Base-by-base conservation (phyloP, 2,113 vertebrate species). In the Melanerpes aurifrons region DNA sequence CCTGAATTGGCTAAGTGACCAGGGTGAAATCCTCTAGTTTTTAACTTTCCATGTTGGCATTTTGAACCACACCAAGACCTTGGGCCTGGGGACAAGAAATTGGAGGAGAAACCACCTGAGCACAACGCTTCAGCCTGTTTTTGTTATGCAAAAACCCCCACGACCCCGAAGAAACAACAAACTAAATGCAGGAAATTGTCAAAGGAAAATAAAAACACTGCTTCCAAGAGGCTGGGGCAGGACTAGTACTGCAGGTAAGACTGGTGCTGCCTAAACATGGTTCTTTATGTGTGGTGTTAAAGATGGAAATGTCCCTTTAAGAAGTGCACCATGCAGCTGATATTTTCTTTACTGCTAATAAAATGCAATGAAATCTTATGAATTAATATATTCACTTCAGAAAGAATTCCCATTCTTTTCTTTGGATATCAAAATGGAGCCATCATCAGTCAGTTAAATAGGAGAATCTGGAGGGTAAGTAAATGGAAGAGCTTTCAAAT, bases 371-470 rank as follows among this genome's bases (percentile, higher is more conserved):
- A 93, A 92, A 93, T 86, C 63, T 84, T 78, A 56, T 79, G 53
- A 88, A 93, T 96, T 89, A 91, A 96, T 93, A 93, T 91, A 93
- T 94, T 96, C 81, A 96, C 97, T 97, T 95, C 43, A 25, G 84
- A 94, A 94, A 97, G 96, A 87, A 87, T 92, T 93, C 66, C 61
- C 78, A 40, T 91, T 89, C 95, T 96, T 97, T 97, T 97, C 89
- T 96, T 87, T 53, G 48, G 84, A 95, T 96, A 96, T 97, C 94
- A 97, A 98, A 96, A 98, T 98, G 98, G 98, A 98, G 98, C 98
- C 98, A 98, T 99, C 98, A 98, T 97, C 97, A 97, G 96, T 96
- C 82, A 93, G 97, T 97, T 98, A 97, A 96, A 97, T 93, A 89
- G 73, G 83, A 95, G 97, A 94, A 97, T 94, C 94, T 45, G 1